These are phyloP conservation scores for Tetanocera ferruginea DNA, from an alignment of 2,888 invertebrate genomes.

Conservation along the genomic window DNA sequence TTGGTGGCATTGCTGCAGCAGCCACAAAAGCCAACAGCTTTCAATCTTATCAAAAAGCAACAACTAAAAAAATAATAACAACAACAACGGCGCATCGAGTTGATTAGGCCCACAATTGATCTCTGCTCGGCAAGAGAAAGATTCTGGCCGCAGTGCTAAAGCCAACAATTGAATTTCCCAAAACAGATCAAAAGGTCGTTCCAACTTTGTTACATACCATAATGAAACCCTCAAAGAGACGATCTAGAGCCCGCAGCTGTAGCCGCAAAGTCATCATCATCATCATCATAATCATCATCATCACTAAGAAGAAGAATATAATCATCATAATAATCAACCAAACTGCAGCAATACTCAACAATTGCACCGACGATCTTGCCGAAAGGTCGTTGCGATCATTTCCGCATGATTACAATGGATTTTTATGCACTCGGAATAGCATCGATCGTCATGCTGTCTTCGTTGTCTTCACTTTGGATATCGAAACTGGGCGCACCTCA, in stretches of 20 bases:
- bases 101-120: slow-evolving; percentile 33
- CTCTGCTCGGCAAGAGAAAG: slow-evolving; percentile 24
- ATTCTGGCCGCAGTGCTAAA: slow-evolving; percentile 43
- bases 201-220: slow-evolving; percentile 14
- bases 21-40: neutral
- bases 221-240: neutral
- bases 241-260: neutral
- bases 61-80: neutral
- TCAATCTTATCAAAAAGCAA: slow-evolving; percentile 28
- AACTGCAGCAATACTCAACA: neutral
- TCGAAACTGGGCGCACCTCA: slow-evolving; percentile 5
- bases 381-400: slow-evolving; percentile 67
- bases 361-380: slow-evolving; percentile 55
- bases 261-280: slow-evolving; percentile 12
- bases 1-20: slow-evolving; percentile 38
- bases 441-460: neutral
- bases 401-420: slow-evolving; percentile 65
- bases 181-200: slow-evolving; percentile 64
- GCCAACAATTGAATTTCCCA: slow-evolving; percentile 62
- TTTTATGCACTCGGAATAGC: slow-evolving; percentile 46
- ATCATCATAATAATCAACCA: slow-evolving; percentile 9
- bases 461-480: neutral
- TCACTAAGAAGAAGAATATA: slow-evolving; percentile 8
- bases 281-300: slow-evolving; percentile 11
- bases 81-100: neutral